Conservation (phyloP, 2,797 vertebrate species). For the Parambassis ranga region DNA sequence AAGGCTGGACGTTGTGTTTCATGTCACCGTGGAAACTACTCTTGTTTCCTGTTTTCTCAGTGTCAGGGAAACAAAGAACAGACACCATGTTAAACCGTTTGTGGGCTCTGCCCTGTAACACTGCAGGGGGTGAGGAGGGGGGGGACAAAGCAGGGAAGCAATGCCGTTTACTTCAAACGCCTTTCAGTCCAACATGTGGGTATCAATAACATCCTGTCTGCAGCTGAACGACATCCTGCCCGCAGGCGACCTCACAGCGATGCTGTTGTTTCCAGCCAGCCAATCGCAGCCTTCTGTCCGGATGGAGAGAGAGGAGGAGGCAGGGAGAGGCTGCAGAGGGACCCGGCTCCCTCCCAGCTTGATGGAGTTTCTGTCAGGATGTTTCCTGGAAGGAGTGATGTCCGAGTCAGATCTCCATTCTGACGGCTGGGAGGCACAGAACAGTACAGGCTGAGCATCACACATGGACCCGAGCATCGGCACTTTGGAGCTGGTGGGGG, state of each 20-base stretch:
- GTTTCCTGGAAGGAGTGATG: conserved; percentile 1
- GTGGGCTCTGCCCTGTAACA: background rate
- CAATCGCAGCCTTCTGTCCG: conserved; percentile 6
- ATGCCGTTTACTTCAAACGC: conserved; percentile 13
- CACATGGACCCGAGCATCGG: conserved; percentile 52
- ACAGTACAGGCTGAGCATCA: background rate
- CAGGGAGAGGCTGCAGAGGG: background rate
- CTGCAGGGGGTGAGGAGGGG: background rate
- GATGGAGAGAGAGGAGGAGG: too few relatives aligned
- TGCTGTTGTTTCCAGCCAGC: conserved; percentile 23
- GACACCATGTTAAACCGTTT: background rate
- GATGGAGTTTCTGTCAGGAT: background rate
- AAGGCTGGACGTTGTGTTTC: background rate
- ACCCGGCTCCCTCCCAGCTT: background rate
- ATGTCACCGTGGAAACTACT: background rate
- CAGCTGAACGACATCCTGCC: background rate
- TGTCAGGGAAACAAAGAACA: background rate
- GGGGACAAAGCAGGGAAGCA: conserved; percentile 2
- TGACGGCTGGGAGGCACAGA: background rate
- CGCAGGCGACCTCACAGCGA: conserved; percentile 9
- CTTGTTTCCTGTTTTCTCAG: background rate
- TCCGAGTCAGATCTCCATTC: background rate
- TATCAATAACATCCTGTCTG: conserved; percentile 13
- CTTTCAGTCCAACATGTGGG: conserved; percentile 2
- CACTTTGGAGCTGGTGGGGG: conserved; percentile 66